A percentile compares a stretch with the other conserved stretches of the same genome.
These are phyloP conservation scores for Xenopus petersii DNA, from an alignment of 2,797 vertebrate genomes.

Conservation along the genomic window DNA sequence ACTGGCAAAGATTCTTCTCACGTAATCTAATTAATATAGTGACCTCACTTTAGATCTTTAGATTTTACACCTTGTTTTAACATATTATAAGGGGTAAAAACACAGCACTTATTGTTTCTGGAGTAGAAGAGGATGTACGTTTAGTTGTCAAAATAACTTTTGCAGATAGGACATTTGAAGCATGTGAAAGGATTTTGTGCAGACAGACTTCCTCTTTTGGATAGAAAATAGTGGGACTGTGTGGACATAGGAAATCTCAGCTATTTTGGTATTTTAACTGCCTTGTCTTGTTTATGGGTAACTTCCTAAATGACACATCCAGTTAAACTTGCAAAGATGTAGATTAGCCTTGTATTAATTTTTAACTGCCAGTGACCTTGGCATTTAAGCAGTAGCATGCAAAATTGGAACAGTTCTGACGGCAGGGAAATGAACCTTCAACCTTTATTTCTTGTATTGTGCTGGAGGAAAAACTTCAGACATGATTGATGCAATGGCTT, in stretches of 20 bases:
- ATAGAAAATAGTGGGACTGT: constrained; percentile 53
- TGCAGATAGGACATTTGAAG: constrained; percentile 54
- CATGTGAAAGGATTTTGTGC: constrained; percentile 59
- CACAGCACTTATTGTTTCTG: constrained; percentile 55
- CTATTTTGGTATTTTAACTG: constrained; percentile 60
- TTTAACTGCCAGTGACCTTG: constrained; percentile 55
- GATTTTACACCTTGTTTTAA: no score
- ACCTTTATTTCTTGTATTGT: constrained; percentile 13
- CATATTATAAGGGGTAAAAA: no score
- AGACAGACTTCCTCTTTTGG: constrained; percentile 59
- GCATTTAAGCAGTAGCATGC: constrained; percentile 54
- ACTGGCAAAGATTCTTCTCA: no score
- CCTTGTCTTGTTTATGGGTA: constrained; percentile 59
- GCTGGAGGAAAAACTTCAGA: neutral
- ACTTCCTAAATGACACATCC: constrained; percentile 64
- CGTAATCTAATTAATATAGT: no score
- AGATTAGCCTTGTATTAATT: constrained; percentile 57
- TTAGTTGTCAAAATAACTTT: constrained; percentile 63
- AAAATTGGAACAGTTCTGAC: constrained; percentile 53
- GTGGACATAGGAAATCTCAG: constrained; percentile 60
- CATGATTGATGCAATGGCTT: neutral
- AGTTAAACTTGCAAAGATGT: constrained; percentile 54
- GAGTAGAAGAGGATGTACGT: constrained; percentile 54
- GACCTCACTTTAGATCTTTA: no score
- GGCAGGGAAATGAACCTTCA: constrained; percentile 26